These are phyloP conservation scores for Nyctalus aviator DNA, from an alignment of 2,797 vertebrate genomes.

Conservation along the genomic window DNA sequence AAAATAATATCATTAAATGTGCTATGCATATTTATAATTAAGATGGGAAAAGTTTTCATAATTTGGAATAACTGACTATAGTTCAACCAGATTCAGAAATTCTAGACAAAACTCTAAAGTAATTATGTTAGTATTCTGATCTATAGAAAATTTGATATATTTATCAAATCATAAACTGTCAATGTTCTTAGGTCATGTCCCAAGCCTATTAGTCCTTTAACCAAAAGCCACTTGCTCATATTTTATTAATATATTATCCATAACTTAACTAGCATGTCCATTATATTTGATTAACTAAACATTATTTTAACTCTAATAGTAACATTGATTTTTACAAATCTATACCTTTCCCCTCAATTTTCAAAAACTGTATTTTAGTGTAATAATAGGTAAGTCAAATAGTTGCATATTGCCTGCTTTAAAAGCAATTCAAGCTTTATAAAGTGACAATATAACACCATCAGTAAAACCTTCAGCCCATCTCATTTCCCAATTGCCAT, in stretches of 20 bases:
- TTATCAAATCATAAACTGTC: constrained; percentile 17
- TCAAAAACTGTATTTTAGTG: constrained; percentile 38
- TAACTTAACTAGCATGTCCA: not conserved
- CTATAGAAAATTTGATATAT: constrained; percentile 12
- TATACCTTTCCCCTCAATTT: constrained; percentile 1
- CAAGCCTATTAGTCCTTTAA: constrained; percentile 36
- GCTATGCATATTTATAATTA: constrained; percentile 23
- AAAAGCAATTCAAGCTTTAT: constrained; percentile 29
- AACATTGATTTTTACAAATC: constrained; percentile 39
- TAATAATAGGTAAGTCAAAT: constrained; percentile 2
- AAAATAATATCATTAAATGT: not conserved
- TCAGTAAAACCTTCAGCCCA: constrained; percentile 1
- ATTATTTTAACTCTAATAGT: not conserved
- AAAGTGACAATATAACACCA: not conserved
- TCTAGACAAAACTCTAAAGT: constrained; percentile 20
- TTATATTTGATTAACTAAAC: constrained; percentile 24
- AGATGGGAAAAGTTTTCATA: not conserved
- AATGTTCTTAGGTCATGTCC: not conserved
- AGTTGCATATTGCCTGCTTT: not conserved
- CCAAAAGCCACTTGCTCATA: constrained; percentile 25
- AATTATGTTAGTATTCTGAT: not conserved
- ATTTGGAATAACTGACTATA: not conserved
- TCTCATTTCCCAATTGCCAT: constrained; percentile 20
- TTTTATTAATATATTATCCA: constrained; percentile 33
- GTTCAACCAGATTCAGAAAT: not conserved